Evolutionary conservation across 2,797 vertebrate species (phyloP).

Genomic region (Amazona finschi): DNA sequence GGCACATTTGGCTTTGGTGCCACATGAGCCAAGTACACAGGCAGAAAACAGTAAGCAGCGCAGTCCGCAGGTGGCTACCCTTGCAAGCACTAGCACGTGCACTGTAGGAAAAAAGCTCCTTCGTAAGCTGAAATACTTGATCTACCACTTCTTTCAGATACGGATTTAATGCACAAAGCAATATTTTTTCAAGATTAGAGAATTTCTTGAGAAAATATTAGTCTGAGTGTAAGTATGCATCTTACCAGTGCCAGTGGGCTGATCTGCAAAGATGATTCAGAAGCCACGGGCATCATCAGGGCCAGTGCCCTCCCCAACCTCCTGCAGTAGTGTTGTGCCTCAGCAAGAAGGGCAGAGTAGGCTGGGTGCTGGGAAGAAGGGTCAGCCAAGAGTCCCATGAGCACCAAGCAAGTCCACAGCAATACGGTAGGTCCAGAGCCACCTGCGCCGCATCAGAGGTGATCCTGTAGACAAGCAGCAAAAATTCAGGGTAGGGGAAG

Average conservation of each 20-base stretch:
- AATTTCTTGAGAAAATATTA: not conserved
- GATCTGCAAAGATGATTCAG: not conserved
- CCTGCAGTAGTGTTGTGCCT: not conserved
- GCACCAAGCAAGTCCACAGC: not conserved
- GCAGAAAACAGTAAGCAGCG: not conserved
- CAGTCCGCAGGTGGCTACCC: not conserved
- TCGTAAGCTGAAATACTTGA: not conserved
- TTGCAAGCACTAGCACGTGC: accelerated
- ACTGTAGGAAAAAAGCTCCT: not conserved
- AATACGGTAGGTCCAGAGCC: not conserved
- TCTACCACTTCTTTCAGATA: not conserved
- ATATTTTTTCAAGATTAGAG: not conserved
- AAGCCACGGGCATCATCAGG: not conserved
- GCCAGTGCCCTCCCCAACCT: not conserved
- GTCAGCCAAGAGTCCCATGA: not conserved
- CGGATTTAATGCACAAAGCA: not conserved
- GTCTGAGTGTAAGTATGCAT: not conserved
- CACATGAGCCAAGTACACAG: not conserved
- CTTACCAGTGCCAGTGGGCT: not conserved
- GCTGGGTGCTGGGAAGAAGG: not conserved
- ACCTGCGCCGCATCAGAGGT: not conserved
- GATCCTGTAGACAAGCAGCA: not conserved
- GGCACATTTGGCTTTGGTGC: not conserved
- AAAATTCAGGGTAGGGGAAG: not conserved
- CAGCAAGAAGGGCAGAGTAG: not conserved